phyloP scores from a whole-genome alignment of 2,888 invertebrate genomes.

The Idaea straminata region DNA sequence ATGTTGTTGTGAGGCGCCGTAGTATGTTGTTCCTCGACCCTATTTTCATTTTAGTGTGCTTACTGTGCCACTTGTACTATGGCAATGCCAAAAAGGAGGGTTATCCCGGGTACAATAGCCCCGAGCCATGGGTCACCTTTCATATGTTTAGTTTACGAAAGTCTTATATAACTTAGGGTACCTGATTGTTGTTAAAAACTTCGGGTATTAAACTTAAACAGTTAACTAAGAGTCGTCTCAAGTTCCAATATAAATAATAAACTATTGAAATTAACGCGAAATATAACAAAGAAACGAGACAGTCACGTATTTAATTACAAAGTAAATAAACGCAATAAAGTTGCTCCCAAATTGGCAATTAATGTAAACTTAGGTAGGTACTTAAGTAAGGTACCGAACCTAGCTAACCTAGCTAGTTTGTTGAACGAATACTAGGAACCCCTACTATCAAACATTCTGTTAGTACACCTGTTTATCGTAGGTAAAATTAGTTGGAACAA shows the following conservation, averaged over 20 bases:
- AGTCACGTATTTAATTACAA: conserved; percentile 23
- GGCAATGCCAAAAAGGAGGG: too few species aligned
- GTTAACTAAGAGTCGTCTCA: not conserved
- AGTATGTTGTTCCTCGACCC: too few species aligned
- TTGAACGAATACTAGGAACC: not conserved
- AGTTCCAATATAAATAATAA: not conserved
- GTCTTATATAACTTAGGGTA: not conserved
- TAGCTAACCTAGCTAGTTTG: not conserved
- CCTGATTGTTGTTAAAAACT: not conserved
- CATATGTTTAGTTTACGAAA: too few species aligned
- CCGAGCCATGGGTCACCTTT: too few species aligned
- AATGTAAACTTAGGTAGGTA: conserved; percentile 6
- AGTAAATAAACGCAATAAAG: conserved; percentile 23
- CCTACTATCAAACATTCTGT: not conserved
- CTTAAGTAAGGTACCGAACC: not conserved
- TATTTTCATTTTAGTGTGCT: too few species aligned
- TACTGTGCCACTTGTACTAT: too few species aligned
- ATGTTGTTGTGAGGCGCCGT: too few species aligned
- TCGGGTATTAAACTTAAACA: not conserved
- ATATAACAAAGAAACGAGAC: conserved; percentile 8
- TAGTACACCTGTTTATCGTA: too few species aligned
- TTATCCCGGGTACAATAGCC: too few species aligned
- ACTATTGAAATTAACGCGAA: not conserved
- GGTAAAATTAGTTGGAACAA: too few species aligned
- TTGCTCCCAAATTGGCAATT: conserved; percentile 23